These are phyloP conservation scores for Riptortus pedestris DNA, from an alignment of 1,140 invertebrate genomes.

Conservation along the genomic window DNA sequence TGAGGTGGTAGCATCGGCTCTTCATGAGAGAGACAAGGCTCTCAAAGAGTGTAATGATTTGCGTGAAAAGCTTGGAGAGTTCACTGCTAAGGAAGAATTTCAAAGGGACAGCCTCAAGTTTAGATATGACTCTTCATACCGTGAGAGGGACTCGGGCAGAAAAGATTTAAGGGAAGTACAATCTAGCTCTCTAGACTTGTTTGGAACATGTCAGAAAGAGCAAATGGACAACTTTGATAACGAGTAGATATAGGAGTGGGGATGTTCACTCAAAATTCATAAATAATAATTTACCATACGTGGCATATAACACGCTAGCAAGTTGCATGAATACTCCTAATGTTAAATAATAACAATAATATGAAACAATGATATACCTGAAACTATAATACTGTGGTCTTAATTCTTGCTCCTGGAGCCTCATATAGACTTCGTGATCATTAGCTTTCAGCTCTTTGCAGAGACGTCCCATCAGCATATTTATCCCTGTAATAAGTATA, in stretches of 20 bases:
- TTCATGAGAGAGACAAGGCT: slow-evolving; percentile 74
- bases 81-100: slow-evolving; percentile 42
- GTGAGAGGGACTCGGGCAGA: slow-evolving; percentile 36
- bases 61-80: slow-evolving; percentile 62
- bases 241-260: too few species aligned
- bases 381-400: slow-evolving; percentile 94
- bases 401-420: slow-evolving; percentile 69
- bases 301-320: too few species aligned
- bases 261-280: too few species aligned
- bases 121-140: slow-evolving; percentile 42
- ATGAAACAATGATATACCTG: slow-evolving; percentile 53
- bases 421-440: slow-evolving; percentile 65
- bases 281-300: too few species aligned
- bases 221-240: slow-evolving; percentile 68
- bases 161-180: slow-evolving; percentile 35
- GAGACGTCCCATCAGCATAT: slow-evolving; percentile 70
- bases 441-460: slow-evolving; percentile 60
- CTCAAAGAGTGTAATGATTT: too few species aligned
- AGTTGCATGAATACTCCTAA: too few species aligned
- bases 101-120: slow-evolving; percentile 41
- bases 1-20: slow-evolving; percentile 70
- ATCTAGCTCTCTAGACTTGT: slow-evolving; percentile 36
- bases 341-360: too few species aligned
- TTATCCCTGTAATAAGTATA: slow-evolving; percentile 59
- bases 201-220: slow-evolving; percentile 45